Percentiles rank a stretch among this genome's conserved stretches.
phyloP scores from a whole-genome alignment of 2,888 invertebrate species.

The Rhyacophila evoluta region DNA sequence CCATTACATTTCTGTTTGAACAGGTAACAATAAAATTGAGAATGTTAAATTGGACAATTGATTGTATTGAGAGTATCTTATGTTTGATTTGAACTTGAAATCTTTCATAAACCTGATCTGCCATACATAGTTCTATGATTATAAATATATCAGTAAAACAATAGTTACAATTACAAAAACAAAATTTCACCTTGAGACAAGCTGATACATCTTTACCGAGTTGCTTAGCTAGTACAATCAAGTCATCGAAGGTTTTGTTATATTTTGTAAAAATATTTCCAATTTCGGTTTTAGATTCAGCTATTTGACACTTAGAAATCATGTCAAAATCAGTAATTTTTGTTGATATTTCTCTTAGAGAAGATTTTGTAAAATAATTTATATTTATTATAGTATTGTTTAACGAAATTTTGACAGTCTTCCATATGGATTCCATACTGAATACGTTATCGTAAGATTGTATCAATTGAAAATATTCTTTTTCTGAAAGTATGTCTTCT shows the following conservation, averaged over 20 bases:
- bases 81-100: no score
- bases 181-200: neutral
- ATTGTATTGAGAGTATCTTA: no score
- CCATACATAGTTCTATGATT: no score
- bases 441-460: neutral
- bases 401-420: neutral
- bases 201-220: neutral
- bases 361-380: neutral
- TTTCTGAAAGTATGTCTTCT: no score
- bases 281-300: neutral
- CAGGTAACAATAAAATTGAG: no score
- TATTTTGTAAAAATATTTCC: neutral
- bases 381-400: neutral
- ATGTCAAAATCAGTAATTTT: neutral
- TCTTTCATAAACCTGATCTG: no score
- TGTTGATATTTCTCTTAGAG: neutral
- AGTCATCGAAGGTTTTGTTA: neutral
- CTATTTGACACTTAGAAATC: neutral
- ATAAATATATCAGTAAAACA: no score
- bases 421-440: neutral
- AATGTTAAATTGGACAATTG: no score
- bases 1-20: no score
- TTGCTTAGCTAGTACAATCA: neutral
- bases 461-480: neutral
- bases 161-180: no score